Percentiles rank a stretch among this genome's conserved stretches.
Conservation (phyloP, 2,113 vertebrate species). For the Dolichallabes microphthalmus region DNA sequence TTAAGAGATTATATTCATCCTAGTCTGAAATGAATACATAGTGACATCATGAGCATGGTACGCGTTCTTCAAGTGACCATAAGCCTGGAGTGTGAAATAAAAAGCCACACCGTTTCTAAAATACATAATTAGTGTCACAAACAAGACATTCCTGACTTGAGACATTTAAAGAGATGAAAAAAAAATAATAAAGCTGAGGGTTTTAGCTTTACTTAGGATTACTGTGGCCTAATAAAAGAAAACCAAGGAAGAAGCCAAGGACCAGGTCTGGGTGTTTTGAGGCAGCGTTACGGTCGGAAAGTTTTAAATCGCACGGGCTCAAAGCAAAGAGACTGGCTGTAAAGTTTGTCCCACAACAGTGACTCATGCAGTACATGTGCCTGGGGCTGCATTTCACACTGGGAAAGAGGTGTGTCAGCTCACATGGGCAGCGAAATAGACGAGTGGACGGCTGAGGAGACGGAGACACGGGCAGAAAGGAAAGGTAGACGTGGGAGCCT, state of each 20-base stretch:
- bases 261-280: conserved; percentile 7
- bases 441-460: background rate
- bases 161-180: background rate
- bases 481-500: background rate
- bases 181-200: background rate
- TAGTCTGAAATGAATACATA: background rate
- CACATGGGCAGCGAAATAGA: conserved; percentile 33
- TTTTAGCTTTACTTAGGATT: background rate
- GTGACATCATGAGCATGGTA: background rate
- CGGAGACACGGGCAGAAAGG: background rate
- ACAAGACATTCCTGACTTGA: background rate
- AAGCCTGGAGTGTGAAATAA: background rate
- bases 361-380: conserved; percentile 26
- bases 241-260: background rate
- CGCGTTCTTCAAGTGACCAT: background rate
- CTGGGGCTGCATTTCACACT: conserved; percentile 4
- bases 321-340: conserved; percentile 20
- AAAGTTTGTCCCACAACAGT: conserved; percentile 17
- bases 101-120: background rate
- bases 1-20: background rate
- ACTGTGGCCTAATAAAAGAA: background rate
- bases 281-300: conserved; percentile 13
- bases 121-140: background rate
- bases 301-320: conserved; percentile 22
- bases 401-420: conserved; percentile 30